Evolutionary conservation across 2,888 invertebrate genomes (phyloP).

Genomic region (Temnothorax unifasciatus): DNA sequence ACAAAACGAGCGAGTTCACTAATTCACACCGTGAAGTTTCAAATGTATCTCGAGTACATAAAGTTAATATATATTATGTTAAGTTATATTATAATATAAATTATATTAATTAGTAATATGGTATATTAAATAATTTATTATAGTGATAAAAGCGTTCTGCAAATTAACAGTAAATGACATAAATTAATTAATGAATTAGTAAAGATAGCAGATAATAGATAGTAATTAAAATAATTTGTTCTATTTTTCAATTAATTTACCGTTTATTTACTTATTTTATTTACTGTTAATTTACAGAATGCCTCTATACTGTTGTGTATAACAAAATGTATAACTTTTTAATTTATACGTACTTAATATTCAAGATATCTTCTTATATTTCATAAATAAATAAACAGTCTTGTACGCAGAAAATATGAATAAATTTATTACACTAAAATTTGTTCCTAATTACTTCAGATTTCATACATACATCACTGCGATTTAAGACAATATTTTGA

Average conservation of each 20-base stretch:
- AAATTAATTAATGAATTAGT: neutral
- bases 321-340: neutral
- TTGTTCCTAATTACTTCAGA: too few species aligned
- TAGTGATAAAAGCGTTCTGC: neutral
- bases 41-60: neutral
- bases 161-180: neutral
- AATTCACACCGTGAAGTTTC: constrained; percentile 18
- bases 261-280: neutral
- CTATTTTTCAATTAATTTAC: neutral
- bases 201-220: too few species aligned
- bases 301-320: neutral
- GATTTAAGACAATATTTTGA: too few species aligned
- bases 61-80: neutral
- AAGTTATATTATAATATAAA: too few species aligned
- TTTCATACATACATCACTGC: too few species aligned
- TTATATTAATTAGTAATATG: neutral
- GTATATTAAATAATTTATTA: neutral
- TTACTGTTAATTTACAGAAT: neutral
- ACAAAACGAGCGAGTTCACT: constrained; percentile 2
- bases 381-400: neutral
- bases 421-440: neutral
- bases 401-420: neutral
- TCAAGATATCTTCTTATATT: neutral
- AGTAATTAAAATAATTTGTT: neutral
- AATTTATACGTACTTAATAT: neutral